A percentile compares a stretch with the other conserved stretches of the same genome.
phyloP scores from a whole-genome alignment of 2,888 invertebrate genomes.

The Drosophila hamatofila region DNA sequence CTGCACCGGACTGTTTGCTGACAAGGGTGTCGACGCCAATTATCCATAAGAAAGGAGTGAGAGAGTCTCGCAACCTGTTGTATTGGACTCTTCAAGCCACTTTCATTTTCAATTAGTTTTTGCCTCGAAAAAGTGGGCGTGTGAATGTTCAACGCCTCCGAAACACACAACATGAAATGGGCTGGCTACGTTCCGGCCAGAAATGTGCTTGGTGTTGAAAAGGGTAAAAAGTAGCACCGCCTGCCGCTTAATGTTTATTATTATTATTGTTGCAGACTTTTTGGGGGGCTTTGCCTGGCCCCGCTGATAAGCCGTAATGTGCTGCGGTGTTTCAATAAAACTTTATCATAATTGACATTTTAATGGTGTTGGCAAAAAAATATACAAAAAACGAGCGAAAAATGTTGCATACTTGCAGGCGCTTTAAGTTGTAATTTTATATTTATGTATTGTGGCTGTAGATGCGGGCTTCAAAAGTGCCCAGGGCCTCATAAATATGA shows the following conservation, averaged over 20 bases:
- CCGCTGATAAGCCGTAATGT: constrained; percentile 74
- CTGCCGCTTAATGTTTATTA: constrained; percentile 71
- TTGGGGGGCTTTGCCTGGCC: constrained; percentile 41
- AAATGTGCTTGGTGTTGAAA: constrained; percentile 55
- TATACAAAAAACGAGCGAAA: constrained; percentile 10
- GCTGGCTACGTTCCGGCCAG: constrained; percentile 32
- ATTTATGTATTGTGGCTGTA: constrained; percentile 54
- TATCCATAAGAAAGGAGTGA: constrained; percentile 47
- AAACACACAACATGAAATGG: constrained; percentile 52
- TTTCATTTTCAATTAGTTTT: constrained; percentile 79
- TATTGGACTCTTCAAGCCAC: constrained; percentile 41
- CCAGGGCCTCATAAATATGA: constrained; percentile 57
- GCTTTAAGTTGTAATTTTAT: constrained; percentile 59
- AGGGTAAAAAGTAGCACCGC: constrained; percentile 63
- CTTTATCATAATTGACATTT: constrained; percentile 80
- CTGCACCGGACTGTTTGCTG: constrained; percentile 58
- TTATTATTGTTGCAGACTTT: constrained; percentile 73
- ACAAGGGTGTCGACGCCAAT: constrained; percentile 78
- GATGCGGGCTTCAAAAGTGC: constrained; percentile 50
- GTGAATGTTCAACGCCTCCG: constrained; percentile 72
- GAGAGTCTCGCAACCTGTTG: constrained; percentile 63
- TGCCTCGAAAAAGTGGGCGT: constrained; percentile 70
- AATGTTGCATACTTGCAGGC: constrained; percentile 36
- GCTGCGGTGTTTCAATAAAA: constrained; percentile 77
- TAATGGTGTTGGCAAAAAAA: constrained; percentile 62